These are phyloP conservation scores for Loripinus fragilis DNA, from an alignment of 2,888 invertebrate species.

Conservation along the genomic window DNA sequence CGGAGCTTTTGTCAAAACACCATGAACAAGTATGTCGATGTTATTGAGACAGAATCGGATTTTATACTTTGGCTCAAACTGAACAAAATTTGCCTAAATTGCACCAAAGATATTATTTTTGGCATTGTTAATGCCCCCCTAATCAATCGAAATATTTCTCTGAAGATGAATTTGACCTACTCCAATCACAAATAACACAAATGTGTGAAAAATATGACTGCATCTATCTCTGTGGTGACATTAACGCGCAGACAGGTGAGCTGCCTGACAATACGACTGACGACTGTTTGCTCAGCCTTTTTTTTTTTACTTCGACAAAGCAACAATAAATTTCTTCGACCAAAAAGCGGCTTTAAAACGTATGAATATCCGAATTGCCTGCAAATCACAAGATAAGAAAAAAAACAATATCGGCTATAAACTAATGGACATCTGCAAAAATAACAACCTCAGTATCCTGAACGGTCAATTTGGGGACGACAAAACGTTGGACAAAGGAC, in stretches of 20 bases:
- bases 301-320: neutral
- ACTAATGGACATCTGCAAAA: neutral
- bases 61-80: too few relatives aligned
- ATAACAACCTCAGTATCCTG: neutral
- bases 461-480: neutral
- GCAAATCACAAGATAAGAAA: neutral
- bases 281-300: neutral
- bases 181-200: slow-evolving; percentile 5
- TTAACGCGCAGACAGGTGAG: neutral
- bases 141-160: slow-evolving; percentile 24
- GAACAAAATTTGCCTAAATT: neutral
- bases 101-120: slow-evolving; percentile 20
- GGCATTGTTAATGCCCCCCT: slow-evolving; percentile 26
- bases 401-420: neutral
- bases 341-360: neutral
- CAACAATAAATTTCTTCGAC: neutral
- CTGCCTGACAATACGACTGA: neutral
- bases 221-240: slow-evolving; percentile 22
- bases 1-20: too few relatives aligned
- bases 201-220: neutral
- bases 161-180: slow-evolving; percentile 18
- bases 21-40: slow-evolving; percentile 1
- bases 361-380: neutral
- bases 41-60: too few relatives aligned
- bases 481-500: neutral